Conservation (phyloP, 2,888 invertebrate genomes). For the Dasysyrphus albostriatus region DNA sequence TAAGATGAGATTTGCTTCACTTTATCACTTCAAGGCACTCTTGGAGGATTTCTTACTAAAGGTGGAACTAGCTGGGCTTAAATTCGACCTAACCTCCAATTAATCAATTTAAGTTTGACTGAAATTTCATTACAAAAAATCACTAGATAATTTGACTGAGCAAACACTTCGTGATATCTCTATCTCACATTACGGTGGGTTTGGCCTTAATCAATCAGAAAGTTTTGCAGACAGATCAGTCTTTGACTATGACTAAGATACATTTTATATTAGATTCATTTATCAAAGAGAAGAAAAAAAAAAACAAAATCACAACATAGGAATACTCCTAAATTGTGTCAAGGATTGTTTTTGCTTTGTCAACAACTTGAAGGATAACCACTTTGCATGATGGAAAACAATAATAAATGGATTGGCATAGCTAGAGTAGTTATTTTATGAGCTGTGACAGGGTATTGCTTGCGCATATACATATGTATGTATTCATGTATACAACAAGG, state of each 20-base stretch:
- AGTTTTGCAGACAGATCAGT: neutral
- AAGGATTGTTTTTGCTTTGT: conserved; percentile 52
- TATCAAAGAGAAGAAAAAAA: conserved; percentile 5
- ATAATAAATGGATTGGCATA: conserved; percentile 22
- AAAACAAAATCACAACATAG: neutral
- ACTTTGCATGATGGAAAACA: conserved; percentile 41
- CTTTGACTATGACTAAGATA: conserved; percentile 3
- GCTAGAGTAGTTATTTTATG: conserved; percentile 5
- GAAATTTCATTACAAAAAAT: too few relatives aligned
- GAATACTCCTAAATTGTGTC: conserved; percentile 37
- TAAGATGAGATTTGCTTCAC: too few relatives aligned
- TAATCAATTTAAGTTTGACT: too few relatives aligned
- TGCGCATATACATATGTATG: neutral
- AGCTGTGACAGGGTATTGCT: conserved; percentile 8
- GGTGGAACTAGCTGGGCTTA: too few relatives aligned
- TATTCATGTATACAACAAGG: neutral
- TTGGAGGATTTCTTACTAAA: too few relatives aligned
- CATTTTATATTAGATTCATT: conserved; percentile 3
- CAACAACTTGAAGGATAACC: conserved; percentile 44
- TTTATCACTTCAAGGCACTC: too few relatives aligned
- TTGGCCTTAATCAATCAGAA: too few relatives aligned
- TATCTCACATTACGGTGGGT: too few relatives aligned
- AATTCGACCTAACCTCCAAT: too few relatives aligned
- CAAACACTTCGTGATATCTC: too few relatives aligned
- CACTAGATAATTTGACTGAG: too few relatives aligned